Base-by-base conservation (phyloP, 2,888 invertebrate species). In the Entomobrya proxima region DNA sequence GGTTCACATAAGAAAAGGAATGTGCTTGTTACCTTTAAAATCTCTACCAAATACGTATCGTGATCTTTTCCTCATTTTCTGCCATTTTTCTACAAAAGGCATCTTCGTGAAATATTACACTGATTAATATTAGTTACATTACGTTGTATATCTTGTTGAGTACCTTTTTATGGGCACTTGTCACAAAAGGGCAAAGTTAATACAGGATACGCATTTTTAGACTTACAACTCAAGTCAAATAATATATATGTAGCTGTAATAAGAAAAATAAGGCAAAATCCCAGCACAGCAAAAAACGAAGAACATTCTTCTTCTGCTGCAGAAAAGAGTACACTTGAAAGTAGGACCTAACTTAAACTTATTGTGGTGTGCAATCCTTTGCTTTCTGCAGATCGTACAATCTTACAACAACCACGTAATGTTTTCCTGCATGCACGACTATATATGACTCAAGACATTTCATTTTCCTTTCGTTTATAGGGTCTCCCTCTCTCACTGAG, bases 141-240 rank as follows among this genome's bases (percentile, higher is more conserved):
- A 37, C 11, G 21, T 18, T 35, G 32, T 61, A 5, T 52, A 27
- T n/a, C n/a, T n/a, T n/a, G n/a, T n/a, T 64, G 64, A 3, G 21
- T 64, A 61, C 15, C 30, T 37, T 64, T 64, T 64, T 64, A 64
- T 64, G 64, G 64, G 64, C 37, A 64, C 64, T 64, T 64, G 64
- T 64, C 64, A 64, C 64, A 64, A 64, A 64, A 64, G 64, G 64
- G 64, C 64, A 64, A 37, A 64, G 37, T 37, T 18, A 58, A 27
- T 21, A 64, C 11, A 9, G 5, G 32, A 27, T 7, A 58, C 21
- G 37, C 21, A 64, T 37, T 37, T n/a, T 32, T n/a, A n/a, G n/a
- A n/a, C n/a, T n/a, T n/a, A n/a, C n/a, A 27, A 55, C 55, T 55
- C 55, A 55, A 55, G 55, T 55, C 27, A 24, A 55, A 55, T 27